These are phyloP conservation scores for Erannis defoliaria DNA, from an alignment of 2,888 invertebrate species.

Conservation along the genomic window DNA sequence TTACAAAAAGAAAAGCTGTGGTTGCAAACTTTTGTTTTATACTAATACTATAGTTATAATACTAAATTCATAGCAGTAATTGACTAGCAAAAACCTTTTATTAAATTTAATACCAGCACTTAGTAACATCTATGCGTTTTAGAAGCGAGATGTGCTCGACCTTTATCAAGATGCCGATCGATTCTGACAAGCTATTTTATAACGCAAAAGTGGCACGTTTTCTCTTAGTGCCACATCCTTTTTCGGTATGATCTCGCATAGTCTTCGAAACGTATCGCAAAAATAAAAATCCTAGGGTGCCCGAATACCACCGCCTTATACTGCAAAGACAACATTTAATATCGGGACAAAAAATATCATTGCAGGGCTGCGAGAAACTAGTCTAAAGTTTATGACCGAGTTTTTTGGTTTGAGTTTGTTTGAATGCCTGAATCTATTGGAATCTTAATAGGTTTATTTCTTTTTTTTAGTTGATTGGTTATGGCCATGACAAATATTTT, in stretches of 20 bases:
- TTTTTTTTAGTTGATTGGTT: no score
- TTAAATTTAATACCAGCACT: neutral
- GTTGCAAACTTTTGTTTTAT: no score
- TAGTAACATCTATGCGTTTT: neutral
- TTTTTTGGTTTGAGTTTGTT: constrained; percentile 49
- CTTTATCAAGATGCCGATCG: constrained; percentile 78
- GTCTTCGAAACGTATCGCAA: constrained; percentile 70
- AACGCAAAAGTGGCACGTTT: constrained; percentile 68
- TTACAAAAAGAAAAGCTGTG: no score
- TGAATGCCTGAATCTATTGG: constrained; percentile 54
- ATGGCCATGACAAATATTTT: no score
- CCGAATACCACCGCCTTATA: constrained; percentile 79
- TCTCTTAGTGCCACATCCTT: constrained; percentile 67
- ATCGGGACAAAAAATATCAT: constrained; percentile 67
- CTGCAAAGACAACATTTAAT: constrained; percentile 77
- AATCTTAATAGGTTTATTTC: constrained; percentile 17
- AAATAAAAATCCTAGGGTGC: constrained; percentile 77
- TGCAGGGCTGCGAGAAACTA: constrained; percentile 58
- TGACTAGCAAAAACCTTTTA: neutral
- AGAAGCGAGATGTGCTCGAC: constrained; percentile 50
- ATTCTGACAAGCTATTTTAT: constrained; percentile 72
- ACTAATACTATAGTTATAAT: no score
- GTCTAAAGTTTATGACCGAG: constrained; percentile 58
- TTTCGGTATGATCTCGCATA: constrained; percentile 73
- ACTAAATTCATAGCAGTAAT: no score